Conservation (phyloP, 2,797 vertebrate genomes). For the Dermochelys coriacea region DNA sequence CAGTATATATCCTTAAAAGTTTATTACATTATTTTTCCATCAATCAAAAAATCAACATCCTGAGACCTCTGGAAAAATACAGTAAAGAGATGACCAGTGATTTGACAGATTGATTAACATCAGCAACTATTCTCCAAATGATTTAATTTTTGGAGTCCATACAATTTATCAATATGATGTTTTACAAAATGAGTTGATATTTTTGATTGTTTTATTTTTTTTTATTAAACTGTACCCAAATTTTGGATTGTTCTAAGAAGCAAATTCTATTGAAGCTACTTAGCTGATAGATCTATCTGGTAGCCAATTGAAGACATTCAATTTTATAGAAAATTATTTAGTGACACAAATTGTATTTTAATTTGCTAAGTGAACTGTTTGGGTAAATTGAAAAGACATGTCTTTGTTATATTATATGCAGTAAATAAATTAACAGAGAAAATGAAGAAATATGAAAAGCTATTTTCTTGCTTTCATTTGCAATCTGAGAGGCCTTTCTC, state of each 20-base stretch:
- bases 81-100: not conserved
- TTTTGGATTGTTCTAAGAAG: not conserved
- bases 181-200: not conserved
- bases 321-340: not conserved
- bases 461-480: not conserved
- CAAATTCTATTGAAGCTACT: not conserved
- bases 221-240: not conserved
- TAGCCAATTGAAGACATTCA: not conserved
- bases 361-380: not conserved
- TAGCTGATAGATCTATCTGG: not conserved
- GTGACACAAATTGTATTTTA: not conserved
- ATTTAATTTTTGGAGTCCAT: not conserved
- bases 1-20: constrained; percentile 27
- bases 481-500: not conserved
- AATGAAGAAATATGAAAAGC: not conserved
- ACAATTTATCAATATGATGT: not conserved
- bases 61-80: not conserved
- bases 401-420: not conserved
- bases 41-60: constrained; percentile 20
- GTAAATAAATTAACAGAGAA: not conserved
- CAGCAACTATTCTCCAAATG: not conserved
- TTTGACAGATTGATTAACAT: constrained; percentile 36
- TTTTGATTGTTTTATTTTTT: not conserved
- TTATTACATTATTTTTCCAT: constrained; percentile 17
- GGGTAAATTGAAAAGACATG: not conserved